phyloP scores from a whole-genome alignment of 2,797 vertebrate species.

The Gobio occitaniae region DNA sequence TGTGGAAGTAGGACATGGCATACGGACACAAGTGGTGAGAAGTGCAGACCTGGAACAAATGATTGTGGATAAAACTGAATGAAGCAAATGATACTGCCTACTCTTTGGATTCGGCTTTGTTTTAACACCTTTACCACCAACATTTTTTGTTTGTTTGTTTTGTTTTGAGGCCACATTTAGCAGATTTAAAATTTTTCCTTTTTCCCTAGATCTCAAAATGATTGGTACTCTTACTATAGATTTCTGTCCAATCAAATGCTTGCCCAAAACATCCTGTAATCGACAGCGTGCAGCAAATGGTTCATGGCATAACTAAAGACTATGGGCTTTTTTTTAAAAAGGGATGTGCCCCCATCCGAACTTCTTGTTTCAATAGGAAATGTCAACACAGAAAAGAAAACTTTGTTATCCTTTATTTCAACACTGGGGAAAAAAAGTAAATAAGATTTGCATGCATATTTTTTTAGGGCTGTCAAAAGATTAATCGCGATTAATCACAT shows the following conservation, averaged over 20 bases:
- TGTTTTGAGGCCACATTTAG: background rate
- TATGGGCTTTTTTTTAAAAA: background rate
- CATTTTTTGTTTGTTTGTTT: background rate
- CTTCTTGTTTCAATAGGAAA: background rate
- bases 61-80: slow-evolving; percentile 8
- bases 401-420: background rate
- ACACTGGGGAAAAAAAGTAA: background rate
- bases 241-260: background rate
- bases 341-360: background rate
- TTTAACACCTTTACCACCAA: background rate
- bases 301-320: background rate
- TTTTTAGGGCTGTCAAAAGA: no score
- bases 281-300: background rate
- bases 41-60: slow-evolving; percentile 4
- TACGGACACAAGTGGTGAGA: slow-evolving; percentile 34
- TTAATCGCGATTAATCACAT: no score
- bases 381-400: background rate
- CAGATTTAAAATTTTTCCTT: background rate
- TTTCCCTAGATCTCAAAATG: background rate
- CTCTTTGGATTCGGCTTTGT: background rate
- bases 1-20: slow-evolving; percentile 36
- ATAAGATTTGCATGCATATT: no score
- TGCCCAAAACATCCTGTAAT: background rate
- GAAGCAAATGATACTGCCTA: background rate
- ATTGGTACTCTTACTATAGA: background rate